Conservation (phyloP, 2,888 invertebrate species). For the Clostera curtula region DNA sequence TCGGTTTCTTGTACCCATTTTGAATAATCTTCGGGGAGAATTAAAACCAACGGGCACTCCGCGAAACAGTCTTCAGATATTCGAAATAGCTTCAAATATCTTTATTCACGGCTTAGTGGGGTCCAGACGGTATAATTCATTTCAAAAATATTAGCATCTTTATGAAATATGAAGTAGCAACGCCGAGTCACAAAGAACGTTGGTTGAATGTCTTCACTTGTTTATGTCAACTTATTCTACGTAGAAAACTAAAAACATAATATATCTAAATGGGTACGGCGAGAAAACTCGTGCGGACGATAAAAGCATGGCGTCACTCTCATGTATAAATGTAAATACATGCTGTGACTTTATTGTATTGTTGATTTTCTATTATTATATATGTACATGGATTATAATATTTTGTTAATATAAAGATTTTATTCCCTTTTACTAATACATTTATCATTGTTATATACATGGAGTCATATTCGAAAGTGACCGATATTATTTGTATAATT, state of each 20-base stretch:
- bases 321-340: slow-evolving; percentile 45
- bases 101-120: slow-evolving; percentile 34
- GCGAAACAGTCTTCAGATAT: slow-evolving; percentile 32
- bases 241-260: slow-evolving; percentile 27
- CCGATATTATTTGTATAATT: slow-evolving; percentile 41
- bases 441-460: slow-evolving; percentile 44
- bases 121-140: slow-evolving; percentile 29
- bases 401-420: slow-evolving; percentile 25
- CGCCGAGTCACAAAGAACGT: slow-evolving; percentile 13
- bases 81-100: slow-evolving; percentile 47
- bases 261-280: slow-evolving; percentile 55
- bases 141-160: slow-evolving; percentile 41
- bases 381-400: slow-evolving; percentile 44
- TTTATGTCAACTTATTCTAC: slow-evolving; percentile 44
- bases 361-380: slow-evolving; percentile 48
- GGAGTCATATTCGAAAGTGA: slow-evolving; percentile 56
- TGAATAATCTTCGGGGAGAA: slow-evolving; percentile 20
- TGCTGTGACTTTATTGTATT: slow-evolving; percentile 59
- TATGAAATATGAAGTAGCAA: slow-evolving; percentile 31
- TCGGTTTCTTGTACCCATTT: slow-evolving; percentile 65
- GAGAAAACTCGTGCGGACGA: slow-evolving; percentile 36
- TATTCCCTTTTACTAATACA: slow-evolving; percentile 45
- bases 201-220: slow-evolving; percentile 28
- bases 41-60: slow-evolving; percentile 9
- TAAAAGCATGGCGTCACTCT: slow-evolving; percentile 28